A percentile compares a stretch with the other conserved stretches of the same genome.
phyloP scores from a whole-genome alignment of 1,140 invertebrate genomes.

The Ceratosolen solmsi region DNA sequence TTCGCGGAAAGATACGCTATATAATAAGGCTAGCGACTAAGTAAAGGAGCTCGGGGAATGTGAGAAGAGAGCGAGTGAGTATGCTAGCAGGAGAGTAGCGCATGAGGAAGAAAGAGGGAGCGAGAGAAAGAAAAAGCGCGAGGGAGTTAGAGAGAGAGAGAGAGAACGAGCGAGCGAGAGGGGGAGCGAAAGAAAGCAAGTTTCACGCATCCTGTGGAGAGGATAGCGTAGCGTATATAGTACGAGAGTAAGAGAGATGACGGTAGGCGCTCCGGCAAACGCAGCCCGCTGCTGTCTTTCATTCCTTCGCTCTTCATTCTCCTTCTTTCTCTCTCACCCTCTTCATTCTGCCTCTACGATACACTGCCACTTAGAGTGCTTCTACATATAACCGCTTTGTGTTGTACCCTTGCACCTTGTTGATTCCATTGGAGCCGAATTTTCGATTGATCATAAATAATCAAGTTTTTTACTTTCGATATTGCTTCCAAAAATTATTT shows the following conservation, averaged over 20 bases:
- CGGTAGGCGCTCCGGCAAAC: not conserved
- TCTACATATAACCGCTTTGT: not conserved
- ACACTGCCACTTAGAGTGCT: conserved; percentile 9
- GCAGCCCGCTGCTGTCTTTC: not conserved
- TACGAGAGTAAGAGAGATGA: not conserved
- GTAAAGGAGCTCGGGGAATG: conserved; percentile 32
- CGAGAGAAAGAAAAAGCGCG: not conserved
- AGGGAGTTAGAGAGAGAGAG: not conserved
- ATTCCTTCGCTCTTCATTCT: not conserved
- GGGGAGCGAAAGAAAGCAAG: conserved; percentile 19
- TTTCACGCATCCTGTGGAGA: not conserved
- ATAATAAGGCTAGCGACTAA: conserved; percentile 26
- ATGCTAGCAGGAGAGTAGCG: conserved; percentile 16
- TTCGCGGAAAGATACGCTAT: conserved; percentile 20
- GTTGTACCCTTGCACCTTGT: not conserved
- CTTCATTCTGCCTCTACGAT: conserved; percentile 26
- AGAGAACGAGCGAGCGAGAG: conserved; percentile 12
- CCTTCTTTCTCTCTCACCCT: not conserved
- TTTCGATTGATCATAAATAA: not conserved
- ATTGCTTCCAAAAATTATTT: too few species aligned
- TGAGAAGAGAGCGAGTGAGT: conserved; percentile 23
- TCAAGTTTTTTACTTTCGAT: not conserved
- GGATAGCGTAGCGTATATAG: not conserved
- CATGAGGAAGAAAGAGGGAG: not conserved
- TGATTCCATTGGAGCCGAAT: not conserved